These are phyloP conservation scores for Acromyrmex charruanus DNA, from an alignment of 1,140 invertebrate genomes.

Conservation along the genomic window DNA sequence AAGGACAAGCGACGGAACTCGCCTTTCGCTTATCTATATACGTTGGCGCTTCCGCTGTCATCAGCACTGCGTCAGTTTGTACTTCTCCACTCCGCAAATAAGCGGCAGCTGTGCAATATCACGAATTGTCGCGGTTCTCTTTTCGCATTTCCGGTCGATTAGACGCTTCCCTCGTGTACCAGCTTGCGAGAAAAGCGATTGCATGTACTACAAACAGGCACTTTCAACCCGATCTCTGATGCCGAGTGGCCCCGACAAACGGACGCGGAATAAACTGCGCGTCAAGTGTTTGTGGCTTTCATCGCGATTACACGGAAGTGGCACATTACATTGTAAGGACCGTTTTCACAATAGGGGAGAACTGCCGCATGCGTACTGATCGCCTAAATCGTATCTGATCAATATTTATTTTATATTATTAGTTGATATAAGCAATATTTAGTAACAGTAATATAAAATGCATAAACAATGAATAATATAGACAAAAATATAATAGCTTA, in stretches of 20 bases:
- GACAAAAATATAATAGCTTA: too few species aligned
- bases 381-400: too few species aligned
- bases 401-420: too few species aligned
- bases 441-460: too few species aligned
- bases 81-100: slow-evolving; percentile 41
- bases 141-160: slow-evolving; percentile 56
- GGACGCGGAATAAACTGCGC: background rate
- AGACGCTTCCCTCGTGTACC: background rate
- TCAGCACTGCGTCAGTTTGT: slow-evolving; percentile 4
- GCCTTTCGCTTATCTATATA: background rate
- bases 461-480: too few species aligned
- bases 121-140: slow-evolving; percentile 59
- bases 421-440: too few species aligned
- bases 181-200: slow-evolving; percentile 6
- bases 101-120: slow-evolving; percentile 53
- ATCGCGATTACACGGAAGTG: slow-evolving; percentile 6
- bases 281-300: background rate
- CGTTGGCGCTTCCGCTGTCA: slow-evolving; percentile 12
- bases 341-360: too few species aligned
- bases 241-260: slow-evolving; percentile 14
- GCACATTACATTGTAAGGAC: background rate
- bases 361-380: too few species aligned
- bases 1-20: background rate
- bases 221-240: slow-evolving; percentile 10
- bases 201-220: slow-evolving; percentile 23